Evolutionary conservation across 2,113 vertebrate genomes (phyloP), one percentile per base, ranked within the genome.

Genomic region (Tychaedon coryphoeus): DNA sequence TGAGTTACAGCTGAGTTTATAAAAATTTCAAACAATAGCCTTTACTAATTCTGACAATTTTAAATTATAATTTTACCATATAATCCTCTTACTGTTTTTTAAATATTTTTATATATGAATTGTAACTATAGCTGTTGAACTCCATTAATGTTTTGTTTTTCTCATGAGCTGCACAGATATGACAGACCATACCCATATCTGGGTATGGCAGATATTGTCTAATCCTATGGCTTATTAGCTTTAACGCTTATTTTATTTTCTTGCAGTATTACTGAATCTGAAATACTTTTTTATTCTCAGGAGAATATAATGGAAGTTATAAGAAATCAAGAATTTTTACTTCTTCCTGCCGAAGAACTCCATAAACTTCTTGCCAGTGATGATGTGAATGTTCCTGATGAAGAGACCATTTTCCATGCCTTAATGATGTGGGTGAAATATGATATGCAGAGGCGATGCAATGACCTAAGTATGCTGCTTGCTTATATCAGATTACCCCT

Each of bases 221-320:
- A 77, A 72, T 76, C 65, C 60, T 90, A 22, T 83, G 26, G 73
- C 48, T 93, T 86, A 88, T 38, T 90, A 71, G 31, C 50, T 97
- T 95, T 92, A 73, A 58, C 5, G 16, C 15, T 33, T 62, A 56
- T 85, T 93, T 61, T 88, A 71, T 87, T 93, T 71, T 73, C 14
- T 90, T 92, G 19, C n/a, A 42, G 6, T 79, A 66, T 95, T 95
- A 89, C 47, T 92, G 36, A 97, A 85, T 89, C 62, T 94, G 82
- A 97, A 95, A 61, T 94, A 15, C 6, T 79, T 93, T 88, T 42
- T 71, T 84, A 24, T 94, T 97, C 53, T 45, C 92, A 98, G 98
- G 98, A 98, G 78, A 98, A 98, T 66, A 98, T 98, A 97, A 98
- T 98, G 97, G 98, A 98, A 97, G 98, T 98, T 86, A 98, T 98